Conservation (phyloP, 2,113 vertebrate species). For the Lichenostomus cassidix region DNA sequence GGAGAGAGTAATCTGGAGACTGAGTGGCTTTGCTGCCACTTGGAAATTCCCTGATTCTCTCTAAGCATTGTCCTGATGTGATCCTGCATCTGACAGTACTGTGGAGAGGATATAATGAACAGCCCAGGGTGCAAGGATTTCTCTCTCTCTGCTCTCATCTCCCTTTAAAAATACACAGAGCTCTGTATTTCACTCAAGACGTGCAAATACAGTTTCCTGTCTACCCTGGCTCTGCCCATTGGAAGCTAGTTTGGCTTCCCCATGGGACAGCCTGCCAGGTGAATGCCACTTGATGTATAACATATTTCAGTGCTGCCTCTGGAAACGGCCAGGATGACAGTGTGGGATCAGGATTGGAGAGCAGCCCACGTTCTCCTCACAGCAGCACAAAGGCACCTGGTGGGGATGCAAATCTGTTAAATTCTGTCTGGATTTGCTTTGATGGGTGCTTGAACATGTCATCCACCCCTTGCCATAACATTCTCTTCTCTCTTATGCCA, state of each 20-base stretch:
- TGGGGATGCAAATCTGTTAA: neutral
- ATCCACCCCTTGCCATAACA: neutral
- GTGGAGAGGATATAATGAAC: neutral
- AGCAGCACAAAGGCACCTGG: neutral
- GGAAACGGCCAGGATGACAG: neutral
- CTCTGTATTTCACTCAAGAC: neutral
- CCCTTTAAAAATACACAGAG: neutral
- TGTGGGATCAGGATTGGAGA: neutral
- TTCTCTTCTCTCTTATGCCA: neutral
- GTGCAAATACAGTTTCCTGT: neutral
- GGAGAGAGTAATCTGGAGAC: neutral
- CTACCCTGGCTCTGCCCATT: neutral
- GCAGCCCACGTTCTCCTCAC: rapidly evolving
- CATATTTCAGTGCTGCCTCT: neutral
- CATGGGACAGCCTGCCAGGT: neutral
- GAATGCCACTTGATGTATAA: neutral
- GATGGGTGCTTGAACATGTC: neutral
- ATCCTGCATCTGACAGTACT: neutral
- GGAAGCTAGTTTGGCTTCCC: neutral
- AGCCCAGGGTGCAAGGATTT: neutral
- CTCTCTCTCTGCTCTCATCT: neutral
- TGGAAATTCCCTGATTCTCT: neutral
- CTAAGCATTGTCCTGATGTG: neutral
- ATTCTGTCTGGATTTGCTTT: neutral
- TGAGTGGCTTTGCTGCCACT: neutral